Evolutionary conservation across 2,888 invertebrate species (phyloP), one percentile per base, ranked within the genome.

Genomic region (Fragum sueziense): DNA sequence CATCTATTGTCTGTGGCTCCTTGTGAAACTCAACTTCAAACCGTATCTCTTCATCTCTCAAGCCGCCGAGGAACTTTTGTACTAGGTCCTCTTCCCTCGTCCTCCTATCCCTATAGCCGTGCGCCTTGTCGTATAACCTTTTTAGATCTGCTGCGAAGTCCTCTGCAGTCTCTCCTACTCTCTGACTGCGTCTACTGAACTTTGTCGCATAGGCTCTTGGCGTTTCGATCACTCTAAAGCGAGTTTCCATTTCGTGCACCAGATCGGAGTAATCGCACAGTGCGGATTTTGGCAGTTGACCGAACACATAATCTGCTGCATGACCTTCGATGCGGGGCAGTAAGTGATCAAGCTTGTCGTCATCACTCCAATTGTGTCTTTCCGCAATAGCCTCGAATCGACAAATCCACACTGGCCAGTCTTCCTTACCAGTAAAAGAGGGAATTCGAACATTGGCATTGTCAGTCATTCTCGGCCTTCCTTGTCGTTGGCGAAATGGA

Each of bases 141-240:
- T n/a, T n/a, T n/a, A n/a, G n/a, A n/a, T n/a, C n/a, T n/a, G n/a
- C n/a, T n/a, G n/a, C n/a, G n/a, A n/a, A 84, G 20, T 81, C 81
- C 69, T 81, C 80, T 37, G 68, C 65, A 14, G 61, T 69, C 41
- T 82, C 78, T 3, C 70, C 76, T 14, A 14, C 4, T 34, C 47
- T 70, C 52, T 77, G 84, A 20, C 37, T 70, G 14, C 82, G 27
- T 4, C 65, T 76, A 25, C 65, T 76, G 69, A 84, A 84, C 27
- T 80, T 67, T 0, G 75, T 62, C 27, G 62, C 75, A 59, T 69
- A 85, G 1, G 80, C 61, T 33, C 69, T 79, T 4, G 73, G 25
- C 7, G 79, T 84, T 37, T 85, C 83, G n/a, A 79, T 68, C 31
- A 74, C 76, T n/a, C 76, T 61, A 72, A n/a, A 77, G 81, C 27